Evolutionary conservation across 92 coral and sea anemone genomes (phyloP), one percentile per base, ranked within the genome.

Genomic region (Porites lobata): DNA sequence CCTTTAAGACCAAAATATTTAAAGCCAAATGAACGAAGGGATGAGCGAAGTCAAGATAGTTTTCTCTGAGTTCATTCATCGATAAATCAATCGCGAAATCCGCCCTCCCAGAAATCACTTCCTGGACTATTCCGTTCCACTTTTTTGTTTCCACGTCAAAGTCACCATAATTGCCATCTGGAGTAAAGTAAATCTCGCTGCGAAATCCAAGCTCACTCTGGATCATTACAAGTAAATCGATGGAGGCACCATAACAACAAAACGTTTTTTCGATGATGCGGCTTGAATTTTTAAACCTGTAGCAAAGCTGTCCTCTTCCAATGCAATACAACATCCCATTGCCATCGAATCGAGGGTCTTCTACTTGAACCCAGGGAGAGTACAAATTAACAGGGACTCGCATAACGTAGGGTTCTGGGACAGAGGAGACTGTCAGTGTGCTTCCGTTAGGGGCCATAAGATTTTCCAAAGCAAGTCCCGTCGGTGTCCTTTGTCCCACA

Each of bases 111-210:
- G 90, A 51, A 32, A 90, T 50, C 65, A 92, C 84, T 54, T 92
- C 85, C 18, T 82, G 67, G 76, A 92, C 90, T 17, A 92, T 70
- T 17, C 95, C 95, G 50, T 86, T 88, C 95, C 95, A 92, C 63
- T 63, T 0, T 2, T 76, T 57, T 56, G 84, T 71, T 12, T 75
- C 50, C 6, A 17, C 62, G 63, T 88, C 81, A 59, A 71, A 83
- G 21, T 77, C 87, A 0, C 95, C 95, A 80, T 88, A 92, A 51
- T 80, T 80, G 12, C 90, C 87, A 22, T 92, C 95, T 3, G 88
- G 92, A 0, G 86, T 63, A 70, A 88, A 92, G 32, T 92, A 92
- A 14, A 92, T 75, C 56, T 79, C 79, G 9, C 90, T 78, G 58
- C 75, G 67, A 71, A 88, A 88, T 3, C 82, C 52, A 22, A 92